phyloP scores from a whole-genome alignment of 2,113 vertebrate genomes.

The Burhinus oedicnemus region DNA sequence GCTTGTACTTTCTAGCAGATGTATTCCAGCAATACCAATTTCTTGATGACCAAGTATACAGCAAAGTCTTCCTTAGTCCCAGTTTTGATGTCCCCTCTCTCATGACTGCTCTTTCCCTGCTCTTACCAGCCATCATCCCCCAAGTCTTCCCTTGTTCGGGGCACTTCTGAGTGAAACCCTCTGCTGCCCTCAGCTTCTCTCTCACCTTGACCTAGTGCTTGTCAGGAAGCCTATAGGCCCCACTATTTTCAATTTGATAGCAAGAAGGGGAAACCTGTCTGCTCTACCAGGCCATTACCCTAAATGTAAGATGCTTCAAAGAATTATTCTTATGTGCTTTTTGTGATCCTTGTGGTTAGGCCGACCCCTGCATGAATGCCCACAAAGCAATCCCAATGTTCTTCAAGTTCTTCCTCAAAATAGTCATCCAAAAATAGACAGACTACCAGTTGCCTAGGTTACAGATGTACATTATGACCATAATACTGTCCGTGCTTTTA shows the following conservation, averaged over 20 bases:
- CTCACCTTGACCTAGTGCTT: not conserved
- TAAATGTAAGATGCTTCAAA: not conserved
- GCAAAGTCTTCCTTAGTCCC: not conserved
- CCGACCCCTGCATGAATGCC: not conserved
- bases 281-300: not conserved
- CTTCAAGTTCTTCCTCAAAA: not conserved
- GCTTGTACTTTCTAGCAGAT: not conserved
- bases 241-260: not conserved
- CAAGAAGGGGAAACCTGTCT: not conserved
- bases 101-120: not conserved
- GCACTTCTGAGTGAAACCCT: not conserved
- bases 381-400: not conserved
- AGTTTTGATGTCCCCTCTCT: not conserved
- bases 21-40: not conserved
- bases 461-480: not conserved
- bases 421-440: not conserved
- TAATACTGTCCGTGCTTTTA: not conserved
- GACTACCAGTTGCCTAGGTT: not conserved
- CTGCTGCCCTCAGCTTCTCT: not conserved
- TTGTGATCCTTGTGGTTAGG: not conserved
- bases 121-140: not conserved
- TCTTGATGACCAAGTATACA: not conserved
- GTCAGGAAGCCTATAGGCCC: not conserved
- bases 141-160: not conserved
- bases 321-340: not conserved